These are phyloP conservation scores for Platycnemis pennipes DNA, from an alignment of 2,888 invertebrate genomes.

Conservation along the genomic window DNA sequence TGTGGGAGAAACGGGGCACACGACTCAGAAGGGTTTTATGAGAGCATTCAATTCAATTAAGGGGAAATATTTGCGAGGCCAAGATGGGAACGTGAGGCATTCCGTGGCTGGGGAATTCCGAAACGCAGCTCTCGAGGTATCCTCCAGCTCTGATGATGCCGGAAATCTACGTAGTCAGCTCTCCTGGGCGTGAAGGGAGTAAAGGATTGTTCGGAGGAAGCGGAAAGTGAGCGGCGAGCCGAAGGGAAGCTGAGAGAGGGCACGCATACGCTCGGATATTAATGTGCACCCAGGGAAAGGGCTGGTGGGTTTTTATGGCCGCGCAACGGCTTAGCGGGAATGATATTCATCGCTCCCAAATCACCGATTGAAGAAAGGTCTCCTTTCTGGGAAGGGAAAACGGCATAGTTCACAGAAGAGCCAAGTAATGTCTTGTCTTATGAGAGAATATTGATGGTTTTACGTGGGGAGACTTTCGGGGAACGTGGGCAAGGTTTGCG, in stretches of 20 bases:
- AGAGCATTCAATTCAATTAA: neutral
- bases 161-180: neutral
- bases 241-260: neutral
- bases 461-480: too few relatives aligned
- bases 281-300: neutral
- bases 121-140: neutral
- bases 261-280: neutral
- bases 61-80: neutral
- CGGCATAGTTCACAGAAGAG: neutral
- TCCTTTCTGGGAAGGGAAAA: neutral
- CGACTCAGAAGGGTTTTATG: neutral
- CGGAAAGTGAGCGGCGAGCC: neutral
- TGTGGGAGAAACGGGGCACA: neutral
- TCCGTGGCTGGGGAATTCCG: neutral
- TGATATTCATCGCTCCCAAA: neutral
- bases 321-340: neutral
- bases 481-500: too few relatives aligned
- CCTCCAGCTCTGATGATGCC: neutral
- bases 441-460: too few relatives aligned
- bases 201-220: neutral
- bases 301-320: neutral
- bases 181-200: neutral
- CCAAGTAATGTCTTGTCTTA: too few relatives aligned
- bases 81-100: neutral
- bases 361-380: neutral